Evolutionary conservation across 2,113 vertebrate genomes (phyloP).

Genomic region (Pedionomus torquatus): DNA sequence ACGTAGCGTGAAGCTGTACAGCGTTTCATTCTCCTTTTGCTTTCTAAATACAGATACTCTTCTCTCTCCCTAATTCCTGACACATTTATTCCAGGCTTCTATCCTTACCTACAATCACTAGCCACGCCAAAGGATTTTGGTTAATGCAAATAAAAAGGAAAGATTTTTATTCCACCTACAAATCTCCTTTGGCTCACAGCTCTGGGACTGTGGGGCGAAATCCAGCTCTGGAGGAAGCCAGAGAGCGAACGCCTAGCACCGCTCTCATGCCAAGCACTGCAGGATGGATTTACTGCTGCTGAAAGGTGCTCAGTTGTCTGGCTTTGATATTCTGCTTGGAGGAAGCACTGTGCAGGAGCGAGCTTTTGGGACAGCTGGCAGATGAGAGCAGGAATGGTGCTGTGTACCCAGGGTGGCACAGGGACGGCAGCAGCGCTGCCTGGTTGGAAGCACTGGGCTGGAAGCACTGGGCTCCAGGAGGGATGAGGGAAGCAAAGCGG

Average conservation of each 20-base stretch:
- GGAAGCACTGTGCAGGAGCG: rapidly evolving
- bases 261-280: background rate
- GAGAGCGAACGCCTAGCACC: background rate
- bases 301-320: background rate
- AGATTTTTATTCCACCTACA: conserved; percentile 28
- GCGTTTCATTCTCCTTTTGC: background rate
- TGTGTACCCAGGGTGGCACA: background rate
- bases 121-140: background rate
- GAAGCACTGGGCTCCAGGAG: background rate
- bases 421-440: background rate
- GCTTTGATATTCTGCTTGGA: background rate
- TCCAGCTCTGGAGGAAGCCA: background rate
- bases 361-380: background rate
- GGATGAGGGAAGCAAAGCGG: background rate
- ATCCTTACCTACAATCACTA: background rate
- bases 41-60: background rate
- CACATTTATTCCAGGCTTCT: background rate
- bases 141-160: conserved; percentile 22
- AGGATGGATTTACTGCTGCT: conserved; percentile 10
- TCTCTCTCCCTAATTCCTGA: background rate
- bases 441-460: rapidly evolving
- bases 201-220: background rate
- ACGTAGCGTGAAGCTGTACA: rapidly evolving
- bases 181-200: background rate
- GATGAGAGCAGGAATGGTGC: background rate